These are phyloP conservation scores for Mormoops blainvillei DNA, from an alignment of 2,113 vertebrate species.

Conservation along the genomic window DNA sequence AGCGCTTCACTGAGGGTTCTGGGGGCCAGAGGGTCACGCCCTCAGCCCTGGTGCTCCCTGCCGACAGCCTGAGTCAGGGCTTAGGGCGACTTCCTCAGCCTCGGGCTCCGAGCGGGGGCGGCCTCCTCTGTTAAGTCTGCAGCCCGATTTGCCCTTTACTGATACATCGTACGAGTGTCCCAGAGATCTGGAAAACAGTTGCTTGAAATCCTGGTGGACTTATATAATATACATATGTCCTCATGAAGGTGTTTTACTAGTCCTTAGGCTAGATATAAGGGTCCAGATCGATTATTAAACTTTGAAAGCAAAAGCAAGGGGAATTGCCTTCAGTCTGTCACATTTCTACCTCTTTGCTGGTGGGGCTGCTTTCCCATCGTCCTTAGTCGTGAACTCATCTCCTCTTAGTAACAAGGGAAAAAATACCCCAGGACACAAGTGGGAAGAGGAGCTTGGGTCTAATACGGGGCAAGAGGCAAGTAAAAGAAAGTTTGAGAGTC, in stretches of 20 bases:
- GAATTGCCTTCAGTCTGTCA: background rate
- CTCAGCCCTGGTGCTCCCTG: conserved; percentile 40
- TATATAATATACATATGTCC: background rate
- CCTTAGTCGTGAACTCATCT: background rate
- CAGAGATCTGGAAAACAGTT: background rate
- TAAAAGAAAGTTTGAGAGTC: background rate
- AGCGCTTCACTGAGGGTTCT: conserved; percentile 78
- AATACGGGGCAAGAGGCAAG: background rate
- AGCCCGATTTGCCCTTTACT: conserved; percentile 76
- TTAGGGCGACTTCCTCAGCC: background rate
- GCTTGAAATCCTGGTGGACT: background rate
- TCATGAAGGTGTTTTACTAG: background rate
- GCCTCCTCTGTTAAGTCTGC: background rate
- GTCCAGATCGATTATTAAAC: background rate
- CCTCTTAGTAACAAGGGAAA: background rate
- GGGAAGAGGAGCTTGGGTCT: background rate
- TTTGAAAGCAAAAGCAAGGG: background rate
- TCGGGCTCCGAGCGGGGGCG: background rate
- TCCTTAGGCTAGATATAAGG: background rate
- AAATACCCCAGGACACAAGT: background rate
- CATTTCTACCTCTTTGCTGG: background rate
- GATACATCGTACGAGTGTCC: background rate
- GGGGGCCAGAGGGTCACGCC: conserved; percentile 76
- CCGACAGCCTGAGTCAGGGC: background rate
- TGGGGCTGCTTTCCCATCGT: too few species aligned